Evolutionary conservation across 2,888 invertebrate species (phyloP).

Genomic region (Ormyrus thymus): DNA sequence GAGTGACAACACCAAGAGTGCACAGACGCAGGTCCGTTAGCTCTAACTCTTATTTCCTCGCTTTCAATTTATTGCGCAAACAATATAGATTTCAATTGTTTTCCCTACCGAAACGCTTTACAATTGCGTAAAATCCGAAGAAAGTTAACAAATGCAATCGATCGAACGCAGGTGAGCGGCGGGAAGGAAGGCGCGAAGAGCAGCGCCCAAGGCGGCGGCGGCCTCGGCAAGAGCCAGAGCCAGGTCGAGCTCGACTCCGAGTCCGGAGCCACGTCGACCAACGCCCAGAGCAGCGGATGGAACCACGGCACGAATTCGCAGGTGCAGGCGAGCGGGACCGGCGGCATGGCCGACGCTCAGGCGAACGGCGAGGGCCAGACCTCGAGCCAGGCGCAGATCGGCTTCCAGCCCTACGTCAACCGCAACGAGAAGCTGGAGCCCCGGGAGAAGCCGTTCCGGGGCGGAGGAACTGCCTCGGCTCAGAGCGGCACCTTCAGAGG

Average conservation of each 20-base stretch:
- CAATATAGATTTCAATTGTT: background rate
- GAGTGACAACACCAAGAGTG: slow-evolving; percentile 84
- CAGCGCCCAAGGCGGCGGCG: slow-evolving; percentile 85
- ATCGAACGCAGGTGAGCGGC: slow-evolving; percentile 77
- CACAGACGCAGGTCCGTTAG: slow-evolving; percentile 77
- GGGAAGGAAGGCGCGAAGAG: slow-evolving; percentile 85
- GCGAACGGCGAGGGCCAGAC: slow-evolving; percentile 89
- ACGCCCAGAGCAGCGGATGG: slow-evolving; percentile 84
- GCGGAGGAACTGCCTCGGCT: slow-evolving; percentile 87
- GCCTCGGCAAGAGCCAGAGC: slow-evolving; percentile 85
- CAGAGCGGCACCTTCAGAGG: slow-evolving; percentile 86
- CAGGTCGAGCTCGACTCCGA: slow-evolving; percentile 86
- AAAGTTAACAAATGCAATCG: background rate
- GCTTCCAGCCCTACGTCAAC: slow-evolving; percentile 84
- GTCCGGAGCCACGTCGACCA: slow-evolving; percentile 85
- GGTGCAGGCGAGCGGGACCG: slow-evolving; percentile 88
- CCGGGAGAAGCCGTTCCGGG: slow-evolving; percentile 80
- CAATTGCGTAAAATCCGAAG: background rate
- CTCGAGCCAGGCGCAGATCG: slow-evolving; percentile 92
- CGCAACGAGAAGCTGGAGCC: slow-evolving; percentile 76
- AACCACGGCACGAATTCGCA: slow-evolving; percentile 87
- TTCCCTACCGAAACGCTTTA: background rate
- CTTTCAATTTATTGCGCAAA: background rate
- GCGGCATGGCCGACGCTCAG: slow-evolving; percentile 91
- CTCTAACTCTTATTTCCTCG: background rate